Evolutionary conservation across 2,888 invertebrate genomes (phyloP), one percentile per base, ranked within the genome.

Genomic region (Lucinisca nassula): DNA sequence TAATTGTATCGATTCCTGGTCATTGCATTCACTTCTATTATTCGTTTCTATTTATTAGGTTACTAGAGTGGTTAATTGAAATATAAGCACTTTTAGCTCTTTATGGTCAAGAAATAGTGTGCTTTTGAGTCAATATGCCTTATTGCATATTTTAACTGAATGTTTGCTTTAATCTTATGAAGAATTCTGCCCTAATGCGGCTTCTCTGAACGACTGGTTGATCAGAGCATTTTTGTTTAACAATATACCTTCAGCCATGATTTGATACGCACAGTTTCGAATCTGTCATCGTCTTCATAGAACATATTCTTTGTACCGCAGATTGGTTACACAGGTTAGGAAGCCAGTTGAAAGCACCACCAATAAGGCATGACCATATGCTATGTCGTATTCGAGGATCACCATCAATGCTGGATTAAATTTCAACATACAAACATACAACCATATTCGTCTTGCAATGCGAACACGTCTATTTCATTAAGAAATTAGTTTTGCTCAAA

Each of bases 281-380:
- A 2, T 90, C 90, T 61, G 61, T 88, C 37, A 84, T 73, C 1
- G 89, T 84, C 77, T 85, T 91, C 87, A 93, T 89, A 0, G 93
- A 84, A 6, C 87, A 84, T 27, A 93, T 91, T 45, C 93, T 49
- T 58, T 93, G 93, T 2, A 92, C 84, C 2, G 92, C 88, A n/a
- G 93, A 90, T 77, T 93, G 93, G 88, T 90, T 93, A 79, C 92
- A 92, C 27, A 85, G 79, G 78, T 91, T 92, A 27, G 85, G 90
- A 12, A 88, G 30, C 92, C 92, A 93, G 70, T 89, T 90, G 80
- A 92, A 89, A 8, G 80, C 61, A 0, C 87, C 92, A 2, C 92
- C 93, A 61, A 93, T 78, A 8, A 92, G 12, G 0, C 83, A 82
- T 6, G 84, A 77, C 92, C 91, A 92, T 17, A 92, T 35, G 4